phyloP scores from a whole-genome alignment of 2,113 vertebrate genomes.

The Chlamydotis undulata region DNA sequence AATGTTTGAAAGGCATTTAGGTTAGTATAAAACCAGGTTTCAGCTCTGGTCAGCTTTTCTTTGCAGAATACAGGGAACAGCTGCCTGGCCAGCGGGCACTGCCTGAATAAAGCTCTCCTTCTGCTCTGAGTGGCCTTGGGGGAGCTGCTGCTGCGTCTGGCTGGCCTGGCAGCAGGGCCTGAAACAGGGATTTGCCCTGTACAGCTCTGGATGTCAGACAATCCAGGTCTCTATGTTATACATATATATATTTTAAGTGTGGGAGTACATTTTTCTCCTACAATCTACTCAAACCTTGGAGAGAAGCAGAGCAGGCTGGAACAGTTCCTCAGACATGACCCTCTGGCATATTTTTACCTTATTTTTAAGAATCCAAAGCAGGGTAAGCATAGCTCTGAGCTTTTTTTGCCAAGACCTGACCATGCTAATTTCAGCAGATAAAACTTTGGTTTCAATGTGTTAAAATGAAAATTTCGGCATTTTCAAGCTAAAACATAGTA shows the following conservation, averaged over 20 bases:
- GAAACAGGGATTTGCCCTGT: neutral
- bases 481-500: neutral
- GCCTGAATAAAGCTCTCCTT: neutral
- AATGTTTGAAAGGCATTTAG: neutral
- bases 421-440: neutral
- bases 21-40: neutral
- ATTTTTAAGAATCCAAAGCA: neutral
- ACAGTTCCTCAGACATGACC: neutral
- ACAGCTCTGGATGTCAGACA: neutral
- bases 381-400: neutral
- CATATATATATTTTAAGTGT: neutral
- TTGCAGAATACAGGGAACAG: neutral
- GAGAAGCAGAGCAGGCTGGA: neutral
- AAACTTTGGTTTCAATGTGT: neutral
- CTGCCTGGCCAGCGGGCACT: neutral
- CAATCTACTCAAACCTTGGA: neutral
- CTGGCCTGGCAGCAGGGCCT: neutral
- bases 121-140: neutral
- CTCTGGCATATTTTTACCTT: neutral
- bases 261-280: neutral
- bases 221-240: neutral
- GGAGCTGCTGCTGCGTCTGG: neutral
- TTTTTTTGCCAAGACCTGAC: neutral
- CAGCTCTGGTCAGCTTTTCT: neutral
- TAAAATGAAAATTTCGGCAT: neutral